These are phyloP conservation scores for Odontophorus gujanensis DNA, from an alignment of 2,113 vertebrate species.

Conservation along the genomic window DNA sequence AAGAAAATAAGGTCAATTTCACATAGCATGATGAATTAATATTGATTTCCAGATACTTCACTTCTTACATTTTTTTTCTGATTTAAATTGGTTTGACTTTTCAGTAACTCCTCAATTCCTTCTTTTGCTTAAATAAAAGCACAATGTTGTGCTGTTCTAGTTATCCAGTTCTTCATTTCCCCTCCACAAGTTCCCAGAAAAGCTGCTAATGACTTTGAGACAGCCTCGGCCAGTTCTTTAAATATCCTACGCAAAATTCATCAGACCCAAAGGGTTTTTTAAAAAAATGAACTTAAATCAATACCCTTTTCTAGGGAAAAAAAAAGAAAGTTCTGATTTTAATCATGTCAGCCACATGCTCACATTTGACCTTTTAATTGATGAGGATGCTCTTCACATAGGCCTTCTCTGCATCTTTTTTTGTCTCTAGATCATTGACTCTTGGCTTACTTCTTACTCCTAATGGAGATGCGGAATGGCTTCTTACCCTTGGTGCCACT, in stretches of 20 bases:
- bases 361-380: neutral
- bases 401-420: neutral
- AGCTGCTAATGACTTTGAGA: slow-evolving; percentile 4
- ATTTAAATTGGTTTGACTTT: slow-evolving; percentile 26
- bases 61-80: slow-evolving; percentile 26
- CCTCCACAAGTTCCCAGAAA: neutral
- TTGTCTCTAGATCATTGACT: neutral
- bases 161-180: neutral
- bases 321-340: neutral
- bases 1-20: slow-evolving; percentile 39
- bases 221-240: slow-evolving; percentile 3
- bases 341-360: neutral
- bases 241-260: slow-evolving; percentile 29
- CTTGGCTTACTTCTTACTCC: neutral
- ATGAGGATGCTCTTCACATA: neutral
- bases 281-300: neutral
- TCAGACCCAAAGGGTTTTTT: neutral
- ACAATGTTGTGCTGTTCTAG: neutral
- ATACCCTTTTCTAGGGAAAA: neutral
- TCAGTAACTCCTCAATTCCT: neutral
- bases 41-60: slow-evolving; percentile 50
- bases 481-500: neutral
- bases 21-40: slow-evolving; percentile 38
- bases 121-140: slow-evolving; percentile 8
- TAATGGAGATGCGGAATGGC: neutral